Base-by-base conservation (phyloP, 2,797 vertebrate species). In the Anomalospiza imberbis region DNA sequence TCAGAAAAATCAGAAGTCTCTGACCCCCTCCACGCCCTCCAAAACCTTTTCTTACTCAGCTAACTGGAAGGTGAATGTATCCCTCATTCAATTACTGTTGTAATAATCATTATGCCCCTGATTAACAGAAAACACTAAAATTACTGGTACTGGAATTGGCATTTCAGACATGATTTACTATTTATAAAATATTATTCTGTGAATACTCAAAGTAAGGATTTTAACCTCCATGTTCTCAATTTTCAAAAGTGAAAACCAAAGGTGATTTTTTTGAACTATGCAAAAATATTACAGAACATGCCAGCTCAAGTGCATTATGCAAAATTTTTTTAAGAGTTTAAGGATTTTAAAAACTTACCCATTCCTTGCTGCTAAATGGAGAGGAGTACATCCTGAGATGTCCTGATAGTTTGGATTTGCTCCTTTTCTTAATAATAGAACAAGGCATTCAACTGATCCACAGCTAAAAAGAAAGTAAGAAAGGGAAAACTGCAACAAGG, bases 391-490 rank as follows among this genome's bases (percentile, higher is more conserved):
- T 88, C 99, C 99, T 11, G 99, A 99, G 97, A 99, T 99, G 97
- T 99, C 99, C 96, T 99, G 99, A 96, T 99, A 99, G 96, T 99
- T 99, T 68, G 99, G 99, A 94, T 99, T 99, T 89, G 99, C 99
- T 95, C 99, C 99, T 97, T 98, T 99, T 97, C 99, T 99, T 96
- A 99, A 96, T 91, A 99, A 97, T 13, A 99, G 96, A 93, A 99
- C 98, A 92, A 99, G 98, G 97, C 99, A 99, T 97, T 99, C 99
- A 94, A 99, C 99, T 7, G 99, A 99, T 20, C 99, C 99, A 98
- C 99, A 99, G 94, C 99, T 99, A 94, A 44, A 88, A 95, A 93
- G 36, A 91, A 91, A 94, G 68, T 47, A 91, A 40, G 21, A 66
- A 81, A 93, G 63, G 12, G 29, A 44, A 75, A 92, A 63, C 12